Evolutionary conservation across 2,113 vertebrate genomes (phyloP).

Genomic region (Plestiodon gilberti): DNA sequence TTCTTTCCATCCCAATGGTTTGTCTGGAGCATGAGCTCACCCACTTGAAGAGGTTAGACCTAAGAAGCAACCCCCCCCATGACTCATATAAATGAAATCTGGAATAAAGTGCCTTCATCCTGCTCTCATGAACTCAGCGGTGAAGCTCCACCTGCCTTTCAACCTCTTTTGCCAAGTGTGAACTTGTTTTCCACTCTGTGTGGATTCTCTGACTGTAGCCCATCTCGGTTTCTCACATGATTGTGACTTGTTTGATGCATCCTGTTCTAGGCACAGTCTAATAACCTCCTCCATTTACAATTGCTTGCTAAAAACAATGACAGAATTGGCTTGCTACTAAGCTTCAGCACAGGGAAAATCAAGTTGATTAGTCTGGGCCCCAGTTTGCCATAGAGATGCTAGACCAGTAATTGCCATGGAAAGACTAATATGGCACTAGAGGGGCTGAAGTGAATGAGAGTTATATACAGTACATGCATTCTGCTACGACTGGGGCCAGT

Average conservation of each 20-base stretch:
- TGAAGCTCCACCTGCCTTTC: conserved; percentile 34
- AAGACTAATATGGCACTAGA: not conserved
- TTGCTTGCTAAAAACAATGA: not conserved
- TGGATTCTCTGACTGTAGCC: not conserved
- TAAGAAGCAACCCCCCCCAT: not conserved
- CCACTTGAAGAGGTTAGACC: not conserved
- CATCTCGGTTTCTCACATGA: not conserved
- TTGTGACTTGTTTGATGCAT: not conserved
- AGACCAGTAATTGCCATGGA: not conserved
- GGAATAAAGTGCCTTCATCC: conserved; percentile 9
- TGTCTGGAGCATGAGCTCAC: conserved; percentile 24
- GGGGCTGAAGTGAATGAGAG: no score
- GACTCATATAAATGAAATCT: conserved; percentile 29
- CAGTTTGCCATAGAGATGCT: not conserved
- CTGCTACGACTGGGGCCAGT: no score
- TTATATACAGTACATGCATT: not conserved
- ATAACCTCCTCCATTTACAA: conserved; percentile 1
- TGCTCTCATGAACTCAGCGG: conserved; percentile 26
- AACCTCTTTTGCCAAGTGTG: conserved; percentile 20
- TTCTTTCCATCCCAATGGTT: not conserved
- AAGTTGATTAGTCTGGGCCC: not conserved
- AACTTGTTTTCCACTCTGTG: conserved; percentile 1
- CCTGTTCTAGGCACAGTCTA: not conserved
- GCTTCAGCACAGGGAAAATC: not conserved
- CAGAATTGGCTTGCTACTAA: not conserved